phyloP scores from a whole-genome alignment of 1,140 invertebrate species.

The Ceratina calcarata region DNA sequence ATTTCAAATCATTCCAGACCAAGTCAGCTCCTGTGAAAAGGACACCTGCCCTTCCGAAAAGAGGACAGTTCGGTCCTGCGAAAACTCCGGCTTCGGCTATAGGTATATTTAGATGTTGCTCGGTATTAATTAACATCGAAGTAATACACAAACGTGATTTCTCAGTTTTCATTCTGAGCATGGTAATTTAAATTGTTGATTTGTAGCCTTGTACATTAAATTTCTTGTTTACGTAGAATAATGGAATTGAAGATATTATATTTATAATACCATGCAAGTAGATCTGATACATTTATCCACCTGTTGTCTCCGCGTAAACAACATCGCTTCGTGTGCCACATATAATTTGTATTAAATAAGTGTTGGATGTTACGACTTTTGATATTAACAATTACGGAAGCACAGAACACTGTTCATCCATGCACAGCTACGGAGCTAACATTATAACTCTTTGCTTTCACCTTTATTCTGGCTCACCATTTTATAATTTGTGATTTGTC shows the following conservation, averaged over 20 bases:
- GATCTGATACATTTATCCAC: not conserved
- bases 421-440: slow-evolving; percentile 37
- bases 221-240: not conserved
- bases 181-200: slow-evolving; percentile 38
- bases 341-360: slow-evolving; percentile 18
- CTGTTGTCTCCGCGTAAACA: slow-evolving; percentile 13
- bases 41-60: slow-evolving; percentile 64
- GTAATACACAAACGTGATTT: not conserved
- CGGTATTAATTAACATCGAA: slow-evolving; percentile 15
- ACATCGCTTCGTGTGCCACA: slow-evolving; percentile 18
- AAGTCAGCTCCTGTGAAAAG: slow-evolving; percentile 76
- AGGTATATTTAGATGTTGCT: slow-evolving; percentile 64
- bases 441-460: slow-evolving; percentile 48
- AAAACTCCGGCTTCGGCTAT: slow-evolving; percentile 66
- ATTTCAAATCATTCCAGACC: slow-evolving; percentile 64
- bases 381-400: slow-evolving; percentile 34
- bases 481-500: slow-evolving; percentile 37
- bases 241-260: not conserved
- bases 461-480: slow-evolving; percentile 32
- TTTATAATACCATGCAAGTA: not conserved
- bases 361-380: slow-evolving; percentile 28
- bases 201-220: not conserved
- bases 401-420: slow-evolving; percentile 21
- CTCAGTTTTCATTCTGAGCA: slow-evolving; percentile 54
- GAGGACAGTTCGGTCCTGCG: slow-evolving; percentile 75